phyloP scores from a whole-genome alignment of 2,888 invertebrate species.

The Caenorhabditis afra region DNA sequence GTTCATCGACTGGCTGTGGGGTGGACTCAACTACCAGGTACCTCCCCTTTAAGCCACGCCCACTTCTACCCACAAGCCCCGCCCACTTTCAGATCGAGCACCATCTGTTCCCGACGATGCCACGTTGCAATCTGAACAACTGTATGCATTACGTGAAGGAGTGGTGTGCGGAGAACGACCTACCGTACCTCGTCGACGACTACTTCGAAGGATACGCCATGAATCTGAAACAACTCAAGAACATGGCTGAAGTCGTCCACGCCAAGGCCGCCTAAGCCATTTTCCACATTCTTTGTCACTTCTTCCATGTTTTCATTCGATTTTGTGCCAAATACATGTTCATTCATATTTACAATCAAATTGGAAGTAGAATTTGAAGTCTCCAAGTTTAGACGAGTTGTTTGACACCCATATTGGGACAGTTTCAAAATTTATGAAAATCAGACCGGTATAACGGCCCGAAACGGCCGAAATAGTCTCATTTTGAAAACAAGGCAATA shows the following conservation, averaged over 20 bases:
- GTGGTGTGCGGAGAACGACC: constrained; percentile 73
- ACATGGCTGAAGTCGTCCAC: constrained; percentile 73
- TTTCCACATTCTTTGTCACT: not conserved
- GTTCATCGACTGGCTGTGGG: constrained; percentile 80
- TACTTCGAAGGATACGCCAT: constrained; percentile 75
- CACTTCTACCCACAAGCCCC: not conserved
- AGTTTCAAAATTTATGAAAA: not conserved
- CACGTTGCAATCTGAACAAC: constrained; percentile 75
- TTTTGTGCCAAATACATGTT: too few relatives aligned
- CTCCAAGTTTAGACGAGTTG: not conserved
- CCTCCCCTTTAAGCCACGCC: not conserved
- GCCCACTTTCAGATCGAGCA: constrained; percentile 76
- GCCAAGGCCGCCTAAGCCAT: constrained; percentile 51
- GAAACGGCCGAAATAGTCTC: too few relatives aligned
- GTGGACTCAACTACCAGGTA: constrained; percentile 78
- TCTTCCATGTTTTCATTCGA: not conserved
- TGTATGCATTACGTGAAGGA: constrained; percentile 71
- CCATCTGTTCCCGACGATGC: constrained; percentile 80
- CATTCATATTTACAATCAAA: too few relatives aligned
- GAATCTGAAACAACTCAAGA: constrained; percentile 74
- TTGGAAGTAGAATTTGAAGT: not conserved
- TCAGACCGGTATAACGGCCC: too few relatives aligned
- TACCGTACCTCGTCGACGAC: constrained; percentile 77
- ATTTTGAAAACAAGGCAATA: too few relatives aligned
- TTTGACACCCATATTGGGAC: not conserved